These are phyloP conservation scores for Biston stratarius DNA, from an alignment of 2,888 invertebrate species.

Conservation along the genomic window DNA sequence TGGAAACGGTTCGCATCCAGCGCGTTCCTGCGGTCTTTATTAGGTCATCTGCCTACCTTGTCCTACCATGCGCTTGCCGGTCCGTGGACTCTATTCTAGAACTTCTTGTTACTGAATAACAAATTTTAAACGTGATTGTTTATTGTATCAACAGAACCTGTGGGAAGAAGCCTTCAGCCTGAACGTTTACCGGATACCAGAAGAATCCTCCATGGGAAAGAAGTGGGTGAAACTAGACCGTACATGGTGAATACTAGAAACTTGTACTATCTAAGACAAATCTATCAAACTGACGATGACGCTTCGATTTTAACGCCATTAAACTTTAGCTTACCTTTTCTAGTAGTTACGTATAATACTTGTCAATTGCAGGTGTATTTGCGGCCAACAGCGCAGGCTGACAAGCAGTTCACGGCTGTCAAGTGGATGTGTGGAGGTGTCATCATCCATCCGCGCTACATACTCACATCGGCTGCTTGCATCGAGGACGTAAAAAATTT, in stretches of 20 bases:
- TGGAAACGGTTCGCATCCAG: no score
- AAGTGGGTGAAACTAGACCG: conserved; percentile 24
- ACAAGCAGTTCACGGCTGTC: conserved; percentile 34
- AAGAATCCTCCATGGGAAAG: conserved; percentile 18
- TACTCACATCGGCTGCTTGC: conserved; percentile 78
- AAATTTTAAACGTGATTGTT: neutral
- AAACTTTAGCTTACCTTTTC: no score
- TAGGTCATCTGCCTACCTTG: no score
- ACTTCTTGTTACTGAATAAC: no score
- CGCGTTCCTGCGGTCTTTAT: no score
- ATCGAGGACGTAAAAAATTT: conserved; percentile 74
- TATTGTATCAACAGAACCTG: conserved; percentile 13
- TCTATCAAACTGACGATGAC: no score
- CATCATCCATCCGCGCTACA: conserved; percentile 66
- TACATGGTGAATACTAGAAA: conserved; percentile 22
- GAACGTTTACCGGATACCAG: conserved; percentile 1
- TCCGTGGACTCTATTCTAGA: no score
- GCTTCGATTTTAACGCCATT: no score
- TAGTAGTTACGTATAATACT: no score
- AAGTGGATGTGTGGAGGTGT: conserved; percentile 76
- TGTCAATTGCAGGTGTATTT: conserved; percentile 65
- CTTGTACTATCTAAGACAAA: neutral
- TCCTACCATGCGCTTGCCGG: no score
- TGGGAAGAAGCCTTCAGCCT: neutral
- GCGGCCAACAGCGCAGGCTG: conserved; percentile 51